Evolutionary conservation across 2,113 vertebrate species (phyloP).

Genomic region (Sprattus sprattus): DNA sequence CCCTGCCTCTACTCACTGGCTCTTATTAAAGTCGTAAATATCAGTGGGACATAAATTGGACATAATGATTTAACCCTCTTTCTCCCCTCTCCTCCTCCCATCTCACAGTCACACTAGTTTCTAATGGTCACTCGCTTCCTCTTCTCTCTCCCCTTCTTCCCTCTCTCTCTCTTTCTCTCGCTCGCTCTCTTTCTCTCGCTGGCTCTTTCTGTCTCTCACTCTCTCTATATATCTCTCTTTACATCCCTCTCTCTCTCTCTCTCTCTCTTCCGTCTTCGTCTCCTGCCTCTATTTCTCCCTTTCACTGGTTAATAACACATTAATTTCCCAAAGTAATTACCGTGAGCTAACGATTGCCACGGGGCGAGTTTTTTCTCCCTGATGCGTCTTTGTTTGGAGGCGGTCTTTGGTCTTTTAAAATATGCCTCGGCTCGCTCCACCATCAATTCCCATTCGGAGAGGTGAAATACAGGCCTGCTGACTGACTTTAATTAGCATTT

Average conservation of each 20-base stretch:
- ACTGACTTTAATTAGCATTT: constrained; percentile 58
- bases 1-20: not conserved
- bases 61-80: constrained; percentile 30
- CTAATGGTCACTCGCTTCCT: not conserved
- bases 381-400: constrained; percentile 46
- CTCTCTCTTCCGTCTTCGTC: not conserved
- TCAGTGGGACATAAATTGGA: constrained; percentile 40
- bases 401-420: constrained; percentile 56
- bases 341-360: constrained; percentile 54
- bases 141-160: not conserved
- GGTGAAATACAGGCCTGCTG: constrained; percentile 48
- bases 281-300: constrained; percentile 1
- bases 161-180: not conserved
- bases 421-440: constrained; percentile 47
- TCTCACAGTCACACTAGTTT: not conserved
- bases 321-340: constrained; percentile 65
- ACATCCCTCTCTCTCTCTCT: not conserved
- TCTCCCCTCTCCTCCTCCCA: not conserved
- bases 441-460: constrained; percentile 58
- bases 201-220: not conserved
- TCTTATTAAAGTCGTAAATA: constrained; percentile 49
- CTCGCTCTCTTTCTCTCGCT: not conserved
- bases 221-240: constrained; percentile 25
- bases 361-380: constrained; percentile 52
- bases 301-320: constrained; percentile 63